Evolutionary conservation across 1,140 invertebrate genomes (phyloP), one percentile per base, ranked within the genome.

Genomic region (Nixonia krombeini): DNA sequence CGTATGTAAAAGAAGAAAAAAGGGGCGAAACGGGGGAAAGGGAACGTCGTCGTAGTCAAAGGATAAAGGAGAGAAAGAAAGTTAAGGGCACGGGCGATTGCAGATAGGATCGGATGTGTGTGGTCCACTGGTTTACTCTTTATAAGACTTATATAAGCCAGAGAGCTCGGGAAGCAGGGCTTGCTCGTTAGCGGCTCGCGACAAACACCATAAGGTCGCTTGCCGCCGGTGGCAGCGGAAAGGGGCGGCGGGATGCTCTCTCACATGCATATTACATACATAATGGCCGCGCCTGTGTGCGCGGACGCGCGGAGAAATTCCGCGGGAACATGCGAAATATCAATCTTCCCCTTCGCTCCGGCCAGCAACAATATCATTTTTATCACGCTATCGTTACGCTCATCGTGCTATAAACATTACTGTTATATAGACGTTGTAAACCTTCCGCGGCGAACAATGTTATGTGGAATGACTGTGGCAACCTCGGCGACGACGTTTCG

Each of bases 61-160:
- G 59, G 31, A 68, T 61, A 72, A 72, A 71, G 58, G 68, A 68
- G 55, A 65, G 62, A 76, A 74, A 71, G 62, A 69, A 57, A 70
- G 67, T 57, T 69, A 58, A 71, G 50, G 58, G 55, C 57, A 50
- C 68, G 62, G 56, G 45, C 64, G 67, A 72, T 67, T 61, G 58
- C 58, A 81, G 82, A 85, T 85, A 85, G 83, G 80, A 84, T 84
- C 83, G 73, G 75, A 82, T 78, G 82, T 84, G 83, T 85, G 83
- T 84, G 82, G 83, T 84, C 84, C 77, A 62, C 64, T 75, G 78
- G 72, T 83, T 84, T 85, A 80, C 78, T 83, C 82, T 77, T 81
- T 82, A 79, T 79, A 80, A 80, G 82, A 82, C 82, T 84, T 84
- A 83, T 82, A 82, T 84, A 84, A 82, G 78, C 75, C 72, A 73